Evolutionary conservation across 1,140 invertebrate species (phyloP).

Genomic region (Apis dorsata): DNA sequence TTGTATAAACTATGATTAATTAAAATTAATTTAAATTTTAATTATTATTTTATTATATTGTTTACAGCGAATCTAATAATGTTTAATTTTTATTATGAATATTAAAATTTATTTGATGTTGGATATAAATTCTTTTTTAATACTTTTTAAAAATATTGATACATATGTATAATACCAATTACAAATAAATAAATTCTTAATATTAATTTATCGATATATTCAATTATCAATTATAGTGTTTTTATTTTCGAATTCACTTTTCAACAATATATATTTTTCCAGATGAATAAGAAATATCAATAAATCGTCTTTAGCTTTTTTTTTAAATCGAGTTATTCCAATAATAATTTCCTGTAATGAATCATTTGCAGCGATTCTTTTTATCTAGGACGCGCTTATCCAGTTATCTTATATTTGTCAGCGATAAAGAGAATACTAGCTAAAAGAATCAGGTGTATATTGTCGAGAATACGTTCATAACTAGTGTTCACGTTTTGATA

Average conservation of each 20-base stretch:
- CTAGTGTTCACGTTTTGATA: constrained; percentile 22
- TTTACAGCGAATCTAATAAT: no score
- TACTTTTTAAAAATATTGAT: no score
- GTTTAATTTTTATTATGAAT: no score
- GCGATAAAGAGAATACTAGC: constrained; percentile 69
- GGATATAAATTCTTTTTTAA: no score
- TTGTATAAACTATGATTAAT: no score
- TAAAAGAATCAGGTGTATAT: constrained; percentile 56
- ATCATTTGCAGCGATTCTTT: constrained; percentile 29
- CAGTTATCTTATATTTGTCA: constrained; percentile 76
- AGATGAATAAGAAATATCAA: neutral
- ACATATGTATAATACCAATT: no score
- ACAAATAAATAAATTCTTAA: no score
- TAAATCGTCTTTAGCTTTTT: neutral
- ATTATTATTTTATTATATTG: no score
- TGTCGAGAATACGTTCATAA: constrained; percentile 10
- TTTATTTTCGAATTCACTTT: neutral
- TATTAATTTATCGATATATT: no score
- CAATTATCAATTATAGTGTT: neutral
- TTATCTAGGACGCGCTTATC: constrained; percentile 76
- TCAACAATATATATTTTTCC: no score
- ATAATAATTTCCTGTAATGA: constrained; percentile 21
- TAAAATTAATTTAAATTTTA: no score
- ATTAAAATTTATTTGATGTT: no score
- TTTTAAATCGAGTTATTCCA: neutral